A percentile compares a stretch with the other conserved stretches of the same genome.
Conservation (phyloP, 2,888 invertebrate species). For the Bimastos eiseni region DNA sequence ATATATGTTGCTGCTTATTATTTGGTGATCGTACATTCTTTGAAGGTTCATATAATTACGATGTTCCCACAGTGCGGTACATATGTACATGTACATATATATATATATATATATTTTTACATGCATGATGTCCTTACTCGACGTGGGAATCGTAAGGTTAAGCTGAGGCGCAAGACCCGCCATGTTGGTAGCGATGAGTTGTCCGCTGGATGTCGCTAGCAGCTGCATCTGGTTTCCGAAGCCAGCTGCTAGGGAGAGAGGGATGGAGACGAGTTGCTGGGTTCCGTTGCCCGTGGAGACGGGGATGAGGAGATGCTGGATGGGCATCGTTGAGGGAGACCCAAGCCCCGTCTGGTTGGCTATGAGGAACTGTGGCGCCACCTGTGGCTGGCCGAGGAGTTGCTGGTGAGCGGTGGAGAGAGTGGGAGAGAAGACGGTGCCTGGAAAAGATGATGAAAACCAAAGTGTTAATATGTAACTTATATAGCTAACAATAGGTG, state of each 20-base stretch:
- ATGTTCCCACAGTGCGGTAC: too few relatives aligned
- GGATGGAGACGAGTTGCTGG: constrained; percentile 92
- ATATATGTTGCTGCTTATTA: too few relatives aligned
- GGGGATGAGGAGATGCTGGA: constrained; percentile 82
- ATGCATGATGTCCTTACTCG: constrained; percentile 26
- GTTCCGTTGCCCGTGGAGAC: constrained; percentile 93
- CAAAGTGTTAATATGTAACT: too few relatives aligned
- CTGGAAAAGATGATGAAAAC: background rate
- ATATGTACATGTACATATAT: too few relatives aligned
- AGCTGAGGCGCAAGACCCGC: constrained; percentile 68
- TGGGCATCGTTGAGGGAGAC: constrained; percentile 44
- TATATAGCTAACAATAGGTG: too few relatives aligned
- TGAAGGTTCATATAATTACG: too few relatives aligned
- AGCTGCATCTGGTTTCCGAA: constrained; percentile 64
- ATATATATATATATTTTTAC: too few relatives aligned
- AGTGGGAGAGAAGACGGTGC: background rate
- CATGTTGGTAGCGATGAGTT: constrained; percentile 81
- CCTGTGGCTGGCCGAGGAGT: constrained; percentile 53
- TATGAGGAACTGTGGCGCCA: constrained; percentile 60
- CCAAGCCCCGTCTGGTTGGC: constrained; percentile 46
- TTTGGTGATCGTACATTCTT: too few relatives aligned
- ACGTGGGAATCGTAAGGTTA: constrained; percentile 40
- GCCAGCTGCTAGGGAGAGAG: constrained; percentile 69
- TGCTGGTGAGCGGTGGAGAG: constrained; percentile 27
- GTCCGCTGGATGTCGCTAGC: constrained; percentile 80